phyloP scores from a whole-genome alignment of 2,797 vertebrate species.

The Labroides dimidiatus region DNA sequence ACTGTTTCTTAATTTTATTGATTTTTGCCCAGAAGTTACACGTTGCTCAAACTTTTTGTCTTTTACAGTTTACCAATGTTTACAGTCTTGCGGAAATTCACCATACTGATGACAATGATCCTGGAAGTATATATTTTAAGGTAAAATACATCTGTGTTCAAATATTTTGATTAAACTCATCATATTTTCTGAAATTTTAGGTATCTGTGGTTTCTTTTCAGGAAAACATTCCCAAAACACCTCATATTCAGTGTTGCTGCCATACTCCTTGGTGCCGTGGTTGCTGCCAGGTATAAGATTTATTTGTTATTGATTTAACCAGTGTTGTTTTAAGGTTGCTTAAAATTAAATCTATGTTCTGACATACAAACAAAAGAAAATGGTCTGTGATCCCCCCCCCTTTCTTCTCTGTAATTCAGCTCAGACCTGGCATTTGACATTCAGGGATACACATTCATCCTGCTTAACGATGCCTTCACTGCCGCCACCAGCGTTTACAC shows the following conservation, averaged over 20 bases:
- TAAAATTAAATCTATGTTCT: too few relatives aligned
- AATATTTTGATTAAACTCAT: not conserved
- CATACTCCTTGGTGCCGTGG: conserved; percentile 88
- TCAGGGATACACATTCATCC: conserved; percentile 89
- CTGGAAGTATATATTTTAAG: conserved; percentile 90
- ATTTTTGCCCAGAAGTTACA: not conserved
- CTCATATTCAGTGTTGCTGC: conserved; percentile 77
- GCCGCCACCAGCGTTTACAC: conserved; percentile 92
- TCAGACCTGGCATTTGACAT: conserved; percentile 92
- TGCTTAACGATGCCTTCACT: conserved; percentile 93
- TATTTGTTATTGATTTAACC: too few relatives aligned
- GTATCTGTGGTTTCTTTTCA: conserved; percentile 28
- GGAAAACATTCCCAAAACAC: conserved; percentile 74
- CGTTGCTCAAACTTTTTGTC: not conserved
- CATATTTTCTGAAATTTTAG: not conserved
- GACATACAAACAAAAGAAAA: not conserved
- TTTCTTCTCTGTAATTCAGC: conserved; percentile 67
- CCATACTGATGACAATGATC: conserved; percentile 92
- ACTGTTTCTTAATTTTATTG: not conserved
- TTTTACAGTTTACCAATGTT: conserved; percentile 95
- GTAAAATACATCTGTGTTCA: conserved; percentile 67
- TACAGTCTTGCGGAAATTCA: conserved; percentile 94
- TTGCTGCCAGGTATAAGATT: conserved; percentile 90
- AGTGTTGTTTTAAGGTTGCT: too few relatives aligned
- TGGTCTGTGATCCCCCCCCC: not conserved